Conservation (phyloP, 1,140 invertebrate genomes). For the Procambarus clarkii region DNA sequence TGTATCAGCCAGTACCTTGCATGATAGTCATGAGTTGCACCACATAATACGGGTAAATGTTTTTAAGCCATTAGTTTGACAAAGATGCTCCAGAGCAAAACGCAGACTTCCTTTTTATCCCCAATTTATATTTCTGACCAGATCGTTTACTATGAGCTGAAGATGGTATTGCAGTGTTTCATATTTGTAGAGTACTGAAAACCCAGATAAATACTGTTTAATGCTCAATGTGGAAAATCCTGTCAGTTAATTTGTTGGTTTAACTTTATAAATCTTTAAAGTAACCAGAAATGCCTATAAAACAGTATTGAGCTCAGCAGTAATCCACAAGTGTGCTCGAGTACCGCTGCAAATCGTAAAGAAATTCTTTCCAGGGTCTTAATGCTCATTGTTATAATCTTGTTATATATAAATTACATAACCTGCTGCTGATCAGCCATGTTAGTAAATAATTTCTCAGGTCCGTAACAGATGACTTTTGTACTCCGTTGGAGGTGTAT, state of each 20-base stretch:
- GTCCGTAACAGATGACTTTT: conserved; percentile 5
- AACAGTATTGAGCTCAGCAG: conserved; percentile 14
- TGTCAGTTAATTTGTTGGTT: background rate
- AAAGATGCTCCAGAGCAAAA: conserved; percentile 29
- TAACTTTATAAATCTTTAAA: background rate
- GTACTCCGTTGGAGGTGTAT: conserved; percentile 28
- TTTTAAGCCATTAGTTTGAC: conserved; percentile 39
- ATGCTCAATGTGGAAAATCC: background rate
- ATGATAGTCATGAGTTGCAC: conserved; percentile 50
- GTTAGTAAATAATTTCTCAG: conserved; percentile 27
- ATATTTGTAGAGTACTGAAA: background rate
- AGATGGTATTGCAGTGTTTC: background rate
- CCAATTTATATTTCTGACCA: conserved; percentile 3
- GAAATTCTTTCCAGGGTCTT: conserved; percentile 35
- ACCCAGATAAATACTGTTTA: background rate
- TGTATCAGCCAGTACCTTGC: conserved; percentile 55
- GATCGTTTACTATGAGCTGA: conserved; percentile 23
- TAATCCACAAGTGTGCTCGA: conserved; percentile 12
- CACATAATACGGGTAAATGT: conserved; percentile 44
- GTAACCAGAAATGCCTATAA: background rate
- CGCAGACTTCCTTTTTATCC: conserved; percentile 23
- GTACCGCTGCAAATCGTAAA: background rate
- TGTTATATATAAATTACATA: conserved; percentile 23
- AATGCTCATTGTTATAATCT: conserved; percentile 37
- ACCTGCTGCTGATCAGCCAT: conserved; percentile 13